phyloP scores from a whole-genome alignment of 35 echinoderm and acorn worm species.

The Apostichopus parvimensis region DNA sequence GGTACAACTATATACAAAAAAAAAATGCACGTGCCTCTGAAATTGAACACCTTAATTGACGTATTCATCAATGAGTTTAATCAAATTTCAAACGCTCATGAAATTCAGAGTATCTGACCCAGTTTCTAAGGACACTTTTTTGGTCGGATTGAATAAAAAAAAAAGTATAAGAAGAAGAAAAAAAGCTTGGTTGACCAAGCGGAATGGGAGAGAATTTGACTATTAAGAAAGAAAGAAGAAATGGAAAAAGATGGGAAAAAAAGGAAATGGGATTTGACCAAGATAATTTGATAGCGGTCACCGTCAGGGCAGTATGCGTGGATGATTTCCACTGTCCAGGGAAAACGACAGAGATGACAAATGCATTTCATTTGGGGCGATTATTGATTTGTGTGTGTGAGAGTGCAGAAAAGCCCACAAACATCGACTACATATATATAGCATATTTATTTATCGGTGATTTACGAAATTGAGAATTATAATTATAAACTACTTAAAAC shows the following conservation, averaged over 20 bases:
- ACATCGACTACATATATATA: no score
- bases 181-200: slow-evolving; percentile 22
- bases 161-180: no score
- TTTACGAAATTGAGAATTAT: no score
- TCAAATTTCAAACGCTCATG: slow-evolving; percentile 17
- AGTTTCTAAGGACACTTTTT: not conserved
- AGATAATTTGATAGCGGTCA: slow-evolving; percentile 7
- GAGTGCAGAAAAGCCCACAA: no score
- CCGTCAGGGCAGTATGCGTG: not conserved
- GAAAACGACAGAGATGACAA: slow-evolving; percentile 9
- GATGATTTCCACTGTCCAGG: slow-evolving; percentile 22
- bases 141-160: not conserved
- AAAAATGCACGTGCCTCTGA: slow-evolving; percentile 16
- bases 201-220: not conserved
- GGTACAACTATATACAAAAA: not conserved
- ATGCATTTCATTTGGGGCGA: slow-evolving; percentile 3
- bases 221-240: not conserved
- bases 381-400: slow-evolving; percentile 10
- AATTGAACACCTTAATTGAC: slow-evolving; percentile 26
- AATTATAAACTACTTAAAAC: no score
- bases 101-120: slow-evolving; percentile 24
- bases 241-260: not conserved
- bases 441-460: no score
- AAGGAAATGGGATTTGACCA: not conserved
- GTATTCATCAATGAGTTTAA: slow-evolving; percentile 29